Evolutionary conservation across 2,113 vertebrate species (phyloP).

Genomic region (Procavia capensis): DNA sequence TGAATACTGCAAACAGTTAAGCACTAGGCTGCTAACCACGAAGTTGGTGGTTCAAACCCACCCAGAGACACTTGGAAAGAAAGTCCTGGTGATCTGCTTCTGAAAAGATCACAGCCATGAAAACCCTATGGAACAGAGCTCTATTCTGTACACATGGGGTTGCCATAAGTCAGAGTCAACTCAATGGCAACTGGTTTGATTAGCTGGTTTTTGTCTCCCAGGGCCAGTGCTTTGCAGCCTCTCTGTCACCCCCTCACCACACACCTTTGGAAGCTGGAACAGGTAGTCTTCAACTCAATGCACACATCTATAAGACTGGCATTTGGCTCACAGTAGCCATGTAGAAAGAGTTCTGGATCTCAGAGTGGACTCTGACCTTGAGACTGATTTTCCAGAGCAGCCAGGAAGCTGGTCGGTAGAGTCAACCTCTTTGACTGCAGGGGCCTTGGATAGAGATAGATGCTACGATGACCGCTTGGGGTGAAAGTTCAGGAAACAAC

Average conservation of each 20-base stretch:
- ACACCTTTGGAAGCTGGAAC: background rate
- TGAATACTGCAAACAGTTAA: background rate
- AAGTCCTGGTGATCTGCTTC: no score
- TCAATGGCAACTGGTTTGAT: background rate
- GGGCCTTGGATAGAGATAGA: background rate
- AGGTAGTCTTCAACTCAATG: background rate
- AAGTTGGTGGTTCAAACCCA: background rate
- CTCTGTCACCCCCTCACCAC: background rate
- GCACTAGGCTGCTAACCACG: background rate
- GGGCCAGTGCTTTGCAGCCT: background rate
- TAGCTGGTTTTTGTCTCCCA: background rate
- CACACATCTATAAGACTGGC: background rate
- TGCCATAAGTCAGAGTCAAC: background rate
- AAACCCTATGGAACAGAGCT: background rate
- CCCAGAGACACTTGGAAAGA: background rate
- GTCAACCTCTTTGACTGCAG: background rate
- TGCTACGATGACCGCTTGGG: background rate
- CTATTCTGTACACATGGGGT: background rate
- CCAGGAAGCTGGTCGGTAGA: background rate
- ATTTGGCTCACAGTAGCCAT: background rate
- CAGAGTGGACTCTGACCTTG: background rate
- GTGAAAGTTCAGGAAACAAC: background rate
- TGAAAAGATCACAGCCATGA: background rate
- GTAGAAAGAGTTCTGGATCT: background rate
- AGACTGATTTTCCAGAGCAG: constrained; percentile 12